Percentiles rank a stretch among this genome's conserved stretches.
Evolutionary conservation across 2,797 vertebrate genomes (phyloP).

Genomic region (Darevskia nairensis): DNA sequence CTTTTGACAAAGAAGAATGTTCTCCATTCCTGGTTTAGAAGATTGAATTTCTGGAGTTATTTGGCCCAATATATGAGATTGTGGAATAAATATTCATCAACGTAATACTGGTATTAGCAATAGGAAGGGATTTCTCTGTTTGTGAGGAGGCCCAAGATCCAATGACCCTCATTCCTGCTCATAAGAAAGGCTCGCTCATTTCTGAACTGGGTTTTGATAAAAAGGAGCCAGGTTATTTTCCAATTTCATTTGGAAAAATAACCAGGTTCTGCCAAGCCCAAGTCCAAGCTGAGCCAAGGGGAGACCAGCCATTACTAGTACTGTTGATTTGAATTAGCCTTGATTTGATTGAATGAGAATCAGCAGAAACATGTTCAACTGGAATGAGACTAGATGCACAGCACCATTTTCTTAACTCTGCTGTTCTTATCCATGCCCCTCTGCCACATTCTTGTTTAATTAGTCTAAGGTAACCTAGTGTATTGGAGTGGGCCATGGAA

Average conservation of each 20-base stretch:
- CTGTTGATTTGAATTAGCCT: constrained; percentile 4
- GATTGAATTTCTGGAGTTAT: background rate
- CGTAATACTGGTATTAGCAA: background rate
- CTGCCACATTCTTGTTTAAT: constrained; percentile 12
- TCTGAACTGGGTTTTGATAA: background rate
- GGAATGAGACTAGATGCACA: background rate
- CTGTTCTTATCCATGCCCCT: background rate
- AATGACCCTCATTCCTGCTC: background rate
- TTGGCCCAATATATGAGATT: background rate
- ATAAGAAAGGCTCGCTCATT: background rate
- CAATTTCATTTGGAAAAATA: background rate
- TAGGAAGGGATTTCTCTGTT: background rate
- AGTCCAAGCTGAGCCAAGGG: background rate
- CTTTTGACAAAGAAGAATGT: no score
- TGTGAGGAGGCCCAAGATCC: background rate
- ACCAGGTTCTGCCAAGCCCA: background rate
- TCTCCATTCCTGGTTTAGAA: no score
- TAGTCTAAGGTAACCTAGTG: background rate
- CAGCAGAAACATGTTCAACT: constrained; percentile 52
- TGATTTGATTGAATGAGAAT: constrained; percentile 26
- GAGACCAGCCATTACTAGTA: background rate
- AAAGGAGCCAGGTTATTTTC: background rate
- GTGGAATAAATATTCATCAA: background rate
- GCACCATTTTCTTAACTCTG: background rate
- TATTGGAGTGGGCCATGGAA: background rate